Evolutionary conservation across 1,140 invertebrate genomes (phyloP).

Genomic region (Amyelois transitella): DNA sequence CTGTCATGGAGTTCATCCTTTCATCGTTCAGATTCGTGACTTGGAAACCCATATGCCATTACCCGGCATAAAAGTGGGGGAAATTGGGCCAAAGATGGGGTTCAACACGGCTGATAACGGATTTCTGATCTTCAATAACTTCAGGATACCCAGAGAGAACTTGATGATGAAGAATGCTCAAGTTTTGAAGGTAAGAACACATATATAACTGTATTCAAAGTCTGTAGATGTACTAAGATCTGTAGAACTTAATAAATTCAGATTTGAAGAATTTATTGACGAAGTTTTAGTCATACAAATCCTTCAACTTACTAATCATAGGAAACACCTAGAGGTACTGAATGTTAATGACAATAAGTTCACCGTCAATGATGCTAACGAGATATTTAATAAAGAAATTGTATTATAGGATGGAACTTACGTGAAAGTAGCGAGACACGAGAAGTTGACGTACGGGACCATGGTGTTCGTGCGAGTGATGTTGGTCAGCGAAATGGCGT

Average conservation of each 20-base stretch:
- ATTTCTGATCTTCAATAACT: constrained; percentile 87
- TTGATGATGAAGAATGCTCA: constrained; percentile 97
- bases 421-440: constrained; percentile 82
- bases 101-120: constrained; percentile 94
- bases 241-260: constrained; percentile 3
- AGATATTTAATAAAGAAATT: no score
- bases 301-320: no score
- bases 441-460: constrained; percentile 92
- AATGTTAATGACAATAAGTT: neutral
- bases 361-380: no score
- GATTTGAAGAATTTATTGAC: no score
- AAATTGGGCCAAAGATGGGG: constrained; percentile 94
- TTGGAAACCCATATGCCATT: constrained; percentile 89
- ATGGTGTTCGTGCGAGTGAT: constrained; percentile 95
- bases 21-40: constrained; percentile 93
- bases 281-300: neutral
- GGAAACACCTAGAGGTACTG: no score
- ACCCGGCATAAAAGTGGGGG: constrained; percentile 91
- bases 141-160: constrained; percentile 88
- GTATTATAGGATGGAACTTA: constrained; percentile 92
- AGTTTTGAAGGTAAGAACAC: constrained; percentile 77
- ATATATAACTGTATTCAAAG: no score
- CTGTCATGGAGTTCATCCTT: constrained; percentile 91
- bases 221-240: neutral
- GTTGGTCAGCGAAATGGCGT: constrained; percentile 81